phyloP scores from a whole-genome alignment of 1,140 invertebrate species.

The Octopus bimaculoides region DNA sequence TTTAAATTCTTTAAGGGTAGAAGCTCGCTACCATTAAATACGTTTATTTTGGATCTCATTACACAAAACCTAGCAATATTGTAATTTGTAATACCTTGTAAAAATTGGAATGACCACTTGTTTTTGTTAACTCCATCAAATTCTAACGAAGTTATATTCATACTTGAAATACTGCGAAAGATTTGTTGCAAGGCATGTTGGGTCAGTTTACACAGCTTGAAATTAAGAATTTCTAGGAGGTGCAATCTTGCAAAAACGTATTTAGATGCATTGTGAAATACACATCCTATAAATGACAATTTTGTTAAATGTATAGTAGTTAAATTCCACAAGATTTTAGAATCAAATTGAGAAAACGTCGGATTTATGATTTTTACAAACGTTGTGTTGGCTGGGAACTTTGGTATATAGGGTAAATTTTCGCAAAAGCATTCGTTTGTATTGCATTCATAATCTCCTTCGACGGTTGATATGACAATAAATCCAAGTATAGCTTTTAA shows the following conservation, averaged over 20 bases:
- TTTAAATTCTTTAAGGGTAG: no score
- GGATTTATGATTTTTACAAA: not conserved
- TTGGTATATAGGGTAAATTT: not conserved
- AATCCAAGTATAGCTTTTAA: no score
- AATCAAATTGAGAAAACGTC: not conserved
- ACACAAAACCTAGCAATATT: no score
- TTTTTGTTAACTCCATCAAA: no score
- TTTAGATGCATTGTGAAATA: not conserved
- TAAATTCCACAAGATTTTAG: not conserved
- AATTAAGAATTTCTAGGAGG: not conserved
- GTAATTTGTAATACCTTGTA: no score
- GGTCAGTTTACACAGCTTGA: not conserved
- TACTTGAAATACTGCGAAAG: no score
- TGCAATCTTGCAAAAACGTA: not conserved
- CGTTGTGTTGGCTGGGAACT: not conserved
- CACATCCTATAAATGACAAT: not conserved
- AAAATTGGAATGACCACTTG: no score
- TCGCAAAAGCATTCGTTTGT: not conserved
- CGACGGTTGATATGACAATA: not conserved
- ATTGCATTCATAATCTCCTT: not conserved
- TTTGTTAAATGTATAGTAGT: not conserved
- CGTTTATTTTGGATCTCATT: no score
- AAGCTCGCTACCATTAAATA: no score
- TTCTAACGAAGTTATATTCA: no score
- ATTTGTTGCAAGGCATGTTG: no score